Base-by-base conservation (phyloP, 1,140 invertebrate species). In the Anoplolepis gracilipes region DNA sequence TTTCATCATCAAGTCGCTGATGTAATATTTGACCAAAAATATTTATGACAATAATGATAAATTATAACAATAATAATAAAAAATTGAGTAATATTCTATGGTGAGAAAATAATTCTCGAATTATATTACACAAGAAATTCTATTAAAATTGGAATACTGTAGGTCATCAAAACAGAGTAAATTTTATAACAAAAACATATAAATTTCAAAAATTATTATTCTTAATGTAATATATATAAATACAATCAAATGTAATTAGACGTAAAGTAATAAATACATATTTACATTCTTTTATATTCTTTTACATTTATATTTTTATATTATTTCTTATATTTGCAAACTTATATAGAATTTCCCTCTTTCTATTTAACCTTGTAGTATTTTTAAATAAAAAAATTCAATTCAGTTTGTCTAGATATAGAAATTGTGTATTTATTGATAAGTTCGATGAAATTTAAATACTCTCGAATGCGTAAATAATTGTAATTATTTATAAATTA, bases 401-500 rank as follows among this genome's bases (percentile, higher is more conserved):
- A 57, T 36, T 73, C 7, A 57, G 10, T 7, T 33, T 39, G 22
- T 2, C 10, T 30, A n/a, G 5, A 46, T 13, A 42, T 64, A 0
- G 2, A n/a, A 22, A 55, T 33, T 11, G 36, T 11, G 10, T 57
- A 42, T 42, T 2, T 3, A 42, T 42, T 42, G 28, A 55, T 72
- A 36, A 16, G 8, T 6, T 64, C 1, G 28, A 2, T 28, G 8
- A 75, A 42, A 75, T 10, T 75, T 49, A 11, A 25, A 77, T 30
- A 62, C 6, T 64, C 8, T 3, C 19, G 16, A 28, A 78, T 13
- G 10, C 11, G 8, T 11, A 8, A 5, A 30, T 81, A 42, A 42
- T 81, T 70, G 13, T 25, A 39, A 81, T 55, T 78, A 78, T 39
- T 77, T n/a, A 72, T 55, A 13, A 55, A 19, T 16, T 53, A 30